A percentile compares a stretch with the other conserved stretches of the same genome.
These are phyloP conservation scores for Baryphthengus martii DNA, from an alignment of 2,113 vertebrate genomes.

Conservation along the genomic window DNA sequence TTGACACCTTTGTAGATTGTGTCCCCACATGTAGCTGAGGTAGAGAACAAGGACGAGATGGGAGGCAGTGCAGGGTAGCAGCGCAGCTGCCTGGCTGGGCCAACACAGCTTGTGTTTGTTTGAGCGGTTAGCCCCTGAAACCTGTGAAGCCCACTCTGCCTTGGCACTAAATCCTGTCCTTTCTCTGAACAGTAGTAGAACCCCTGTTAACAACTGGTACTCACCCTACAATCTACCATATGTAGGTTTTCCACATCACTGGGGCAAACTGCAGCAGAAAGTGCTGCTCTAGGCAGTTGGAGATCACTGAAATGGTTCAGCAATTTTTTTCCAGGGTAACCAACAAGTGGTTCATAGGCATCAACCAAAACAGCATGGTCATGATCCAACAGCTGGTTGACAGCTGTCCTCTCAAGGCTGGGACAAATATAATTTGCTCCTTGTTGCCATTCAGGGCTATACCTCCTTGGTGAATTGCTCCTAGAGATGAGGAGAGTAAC, in stretches of 20 bases:
- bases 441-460: not conserved
- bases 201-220: not conserved
- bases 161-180: not conserved
- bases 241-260: not conserved
- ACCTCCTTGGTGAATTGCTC: not conserved
- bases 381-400: not conserved
- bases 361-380: not conserved
- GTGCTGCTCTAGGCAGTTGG: not conserved
- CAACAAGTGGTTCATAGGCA: not conserved
- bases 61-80: not conserved
- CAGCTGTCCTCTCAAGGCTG: not conserved
- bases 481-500: not conserved
- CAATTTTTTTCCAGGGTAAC: not conserved
- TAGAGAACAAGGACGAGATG: not conserved
- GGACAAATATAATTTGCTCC: not conserved
- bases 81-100: not conserved
- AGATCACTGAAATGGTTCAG: not conserved
- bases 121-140: not conserved
- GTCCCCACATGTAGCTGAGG: rapidly evolving
- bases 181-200: not conserved
- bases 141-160: not conserved
- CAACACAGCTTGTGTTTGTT: not conserved
- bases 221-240: not conserved
- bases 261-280: not conserved
- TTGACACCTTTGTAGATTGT: not conserved